Base-by-base conservation (phyloP, 1,140 invertebrate species). In the Calosoma granatense region DNA sequence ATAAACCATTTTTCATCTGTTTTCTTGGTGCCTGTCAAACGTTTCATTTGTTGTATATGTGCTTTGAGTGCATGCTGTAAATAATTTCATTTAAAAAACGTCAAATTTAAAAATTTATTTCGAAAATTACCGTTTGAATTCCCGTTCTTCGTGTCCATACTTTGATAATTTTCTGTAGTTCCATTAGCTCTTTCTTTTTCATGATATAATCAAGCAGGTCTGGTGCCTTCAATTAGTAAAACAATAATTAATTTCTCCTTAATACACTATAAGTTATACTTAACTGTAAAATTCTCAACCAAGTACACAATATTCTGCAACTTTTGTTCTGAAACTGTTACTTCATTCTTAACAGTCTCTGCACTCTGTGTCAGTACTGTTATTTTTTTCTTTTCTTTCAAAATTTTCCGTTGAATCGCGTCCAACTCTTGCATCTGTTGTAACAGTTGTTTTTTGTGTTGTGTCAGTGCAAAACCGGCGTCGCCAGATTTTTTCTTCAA, bases 401-500 rank as follows among this genome's bases (percentile, higher is more conserved):
- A 2, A 20, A 20, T 53, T 19, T 14, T 53, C 6, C 11, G 3
- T 20, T 6, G 11, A 20, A 20, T 20, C 2, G 4, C 3, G 17
- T 53, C 51, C 6, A 20, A 20, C 15, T 54, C 36, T 20, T 11
- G 3, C 14, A 30, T 6, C 54, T 63, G 63, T 23, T 63, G 59
- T 2, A 70, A 54, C 22, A 58, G n/a, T n/a, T n/a, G 59, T 52
- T 67, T 65, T 51, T 68, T 70, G 41, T 67, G 62, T 1, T 53
- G 64, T 41, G 57, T 67, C 3, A 69, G 54, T 12, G 65, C 23
- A 21, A 70, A 58, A 53, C 65, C 67, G 4, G 64, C 67, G 14
- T 59, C 57, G 20, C 75, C 73, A 22, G 68, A 70, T 26, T 71
- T 69, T 60, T 56, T 70, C 56, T 76, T 77, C 56, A 76, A 56